Base-by-base conservation (phyloP, 2,113 vertebrate species). In the Dasyprocta punctata region DNA sequence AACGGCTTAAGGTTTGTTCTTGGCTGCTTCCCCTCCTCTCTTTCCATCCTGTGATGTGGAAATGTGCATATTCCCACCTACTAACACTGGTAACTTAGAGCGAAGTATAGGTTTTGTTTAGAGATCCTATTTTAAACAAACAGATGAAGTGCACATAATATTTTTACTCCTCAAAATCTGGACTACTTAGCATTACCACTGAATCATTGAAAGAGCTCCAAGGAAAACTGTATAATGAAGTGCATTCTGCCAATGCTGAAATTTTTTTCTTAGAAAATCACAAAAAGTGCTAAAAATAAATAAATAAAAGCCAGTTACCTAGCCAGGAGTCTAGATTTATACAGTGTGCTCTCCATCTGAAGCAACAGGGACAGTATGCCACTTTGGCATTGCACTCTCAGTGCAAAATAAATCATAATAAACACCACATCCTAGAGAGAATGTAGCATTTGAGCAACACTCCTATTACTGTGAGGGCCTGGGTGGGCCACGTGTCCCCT, bases 151-250 rank as follows among this genome's bases (percentile, higher is more conserved):
- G 96, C 98, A 98, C 98, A 98, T 97, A 98, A 98, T 99, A 98
- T 99, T 98, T 99, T 98, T 98, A 97, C 96, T 98, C 90, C 97
- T 98, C 97, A 98, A 98, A 99, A 98, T 98, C 98, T 99, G 98
- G 98, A 98, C 98, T 97, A 95, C 97, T 98, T 98, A 97, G 98
- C 98, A 97, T 98, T 98, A 98, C 98, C 98, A 98, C 92, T 95
- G 96, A 98, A 83, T 98, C 97, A 98, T 94, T 99, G 98, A 99
- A 98, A 98, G 96, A 90, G 92, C 96, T 98, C 98, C 98, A 99
- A 98, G 98, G 92, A 96, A 98, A 98, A 98, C 97, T 98, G 96
- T 96, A 96, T 96, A 94, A 92, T 98, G 97, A 94, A 97, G 63
- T 58, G 69, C 47, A 91, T 89, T 96, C 84, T 98, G 98, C 98